Evolutionary conservation across 2,113 vertebrate species (phyloP).

Genomic region (Eolophus roseicapilla): DNA sequence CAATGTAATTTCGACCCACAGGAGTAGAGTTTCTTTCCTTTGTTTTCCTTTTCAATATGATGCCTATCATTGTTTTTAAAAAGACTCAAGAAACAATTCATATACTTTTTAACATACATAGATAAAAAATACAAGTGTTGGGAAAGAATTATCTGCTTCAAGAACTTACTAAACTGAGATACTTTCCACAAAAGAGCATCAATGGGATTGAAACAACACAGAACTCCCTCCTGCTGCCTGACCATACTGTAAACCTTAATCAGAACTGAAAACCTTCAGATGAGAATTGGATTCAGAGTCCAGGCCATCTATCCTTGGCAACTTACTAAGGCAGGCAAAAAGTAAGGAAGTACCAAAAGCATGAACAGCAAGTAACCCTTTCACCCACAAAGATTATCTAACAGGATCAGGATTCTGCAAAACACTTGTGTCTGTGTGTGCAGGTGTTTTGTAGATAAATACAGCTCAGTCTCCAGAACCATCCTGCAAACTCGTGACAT

Average conservation of each 20-base stretch:
- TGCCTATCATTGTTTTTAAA: not conserved
- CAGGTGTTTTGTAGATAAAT: not conserved
- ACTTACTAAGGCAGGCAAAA: not conserved
- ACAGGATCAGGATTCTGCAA: not conserved
- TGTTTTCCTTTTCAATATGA: not conserved
- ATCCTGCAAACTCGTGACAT: not conserved
- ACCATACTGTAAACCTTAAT: not conserved
- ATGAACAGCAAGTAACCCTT: not conserved
- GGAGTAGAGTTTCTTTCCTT: not conserved
- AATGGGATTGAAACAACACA: not conserved
- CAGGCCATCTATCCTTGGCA: not conserved
- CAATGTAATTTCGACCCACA: conserved; percentile 8
- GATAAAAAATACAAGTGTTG: not conserved
- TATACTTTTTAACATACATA: not conserved
- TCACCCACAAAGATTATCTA: not conserved
- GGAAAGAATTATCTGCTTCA: not conserved
- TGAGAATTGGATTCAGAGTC: not conserved
- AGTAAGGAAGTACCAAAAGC: not conserved
- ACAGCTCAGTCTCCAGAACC: not conserved
- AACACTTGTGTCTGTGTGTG: not conserved
- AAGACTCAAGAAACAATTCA: not conserved
- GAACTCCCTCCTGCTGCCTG: not conserved
- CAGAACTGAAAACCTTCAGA: not conserved
- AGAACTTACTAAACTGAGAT: not conserved
- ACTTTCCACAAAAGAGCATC: not conserved